Evolutionary conservation across 2,113 vertebrate genomes (phyloP).

Genomic region (Myrmecophaga tridactyla): DNA sequence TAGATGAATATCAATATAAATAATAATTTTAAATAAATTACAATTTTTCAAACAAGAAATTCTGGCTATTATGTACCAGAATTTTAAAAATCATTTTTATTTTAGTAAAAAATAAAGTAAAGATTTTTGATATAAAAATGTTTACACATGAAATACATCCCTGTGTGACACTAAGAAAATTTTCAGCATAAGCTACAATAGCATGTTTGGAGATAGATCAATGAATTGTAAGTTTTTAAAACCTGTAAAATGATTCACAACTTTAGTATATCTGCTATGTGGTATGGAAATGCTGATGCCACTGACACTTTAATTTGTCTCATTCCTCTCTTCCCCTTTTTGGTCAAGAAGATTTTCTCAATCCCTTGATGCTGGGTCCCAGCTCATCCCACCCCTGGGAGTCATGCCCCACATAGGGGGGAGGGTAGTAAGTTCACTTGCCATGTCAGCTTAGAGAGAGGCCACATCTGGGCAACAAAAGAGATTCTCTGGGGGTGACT

Average conservation of each 20-base stretch:
- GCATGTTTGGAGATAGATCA: constrained; percentile 19
- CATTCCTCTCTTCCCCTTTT: no score
- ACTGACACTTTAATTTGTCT: no score
- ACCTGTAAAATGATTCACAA: constrained; percentile 25
- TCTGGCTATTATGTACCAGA: neutral
- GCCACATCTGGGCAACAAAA: no score
- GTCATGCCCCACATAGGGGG: no score
- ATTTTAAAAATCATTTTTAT: constrained; percentile 48
- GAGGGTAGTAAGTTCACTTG: no score
- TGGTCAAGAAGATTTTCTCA: no score
- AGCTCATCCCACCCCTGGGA: no score
- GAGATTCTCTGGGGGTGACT: no score
- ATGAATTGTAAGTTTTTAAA: constrained; percentile 44
- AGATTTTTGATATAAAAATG: constrained; percentile 47
- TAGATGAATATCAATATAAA: neutral
- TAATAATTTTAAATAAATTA: constrained; percentile 33
- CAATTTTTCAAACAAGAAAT: constrained; percentile 29
- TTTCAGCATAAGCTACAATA: constrained; percentile 15
- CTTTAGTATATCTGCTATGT: constrained; percentile 1
- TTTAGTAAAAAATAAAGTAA: constrained; percentile 49
- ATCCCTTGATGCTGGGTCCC: no score
- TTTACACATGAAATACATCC: neutral
- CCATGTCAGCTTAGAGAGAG: no score
- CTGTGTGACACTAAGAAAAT: neutral
- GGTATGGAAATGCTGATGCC: constrained; percentile 7